Evolutionary conservation across 2,797 vertebrate genomes (phyloP), one percentile per base, ranked within the genome.

Genomic region (Sorex maritimensis): DNA sequence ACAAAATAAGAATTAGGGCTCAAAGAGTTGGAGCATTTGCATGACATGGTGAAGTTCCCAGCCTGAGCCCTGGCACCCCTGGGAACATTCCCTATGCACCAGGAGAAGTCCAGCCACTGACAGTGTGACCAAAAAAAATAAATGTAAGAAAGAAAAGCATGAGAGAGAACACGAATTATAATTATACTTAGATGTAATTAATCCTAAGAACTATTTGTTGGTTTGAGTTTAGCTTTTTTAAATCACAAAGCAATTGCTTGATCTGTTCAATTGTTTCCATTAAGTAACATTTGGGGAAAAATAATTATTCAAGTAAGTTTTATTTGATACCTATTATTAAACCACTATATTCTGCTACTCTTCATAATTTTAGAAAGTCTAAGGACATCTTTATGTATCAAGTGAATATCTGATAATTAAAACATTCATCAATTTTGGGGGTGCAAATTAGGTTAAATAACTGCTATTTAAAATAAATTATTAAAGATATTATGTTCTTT

Each of bases 291-390:
- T 63, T 4, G n/a, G 17, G 26, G 5, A 49, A 73, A 89, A 90
- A 65, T 81, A 94, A 93, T 61, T 28, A 68, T 71, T 6, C 13
- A 73, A 83, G 11, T 74, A 26, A 91, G 21, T 90, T 91, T 92
- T 72, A 81, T 49, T 77, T 26, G 34, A 9, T 71, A 61, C 9
- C 86, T 80, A 71, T 41, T 34, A 69, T 55, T 58, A 68, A 75
- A 65, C 4, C 61, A 49, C 81, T 92, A 34, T 75, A 74, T 77
- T 91, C 44, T 81, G 23, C 23, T 81, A 3, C 13, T 6, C 2
- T 14, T 68, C 77, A 83, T 63, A 68, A 81, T 92, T 87, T 90
- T 74, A 2, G 2, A 24, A 78, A 46, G 34, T 80, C 3, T 87
- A 71, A 87, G 12, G 6, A 91, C 1, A 87, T 21, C 30, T 89